A percentile compares a stretch with the other conserved stretches of the same genome.
Evolutionary conservation across 2,888 invertebrate genomes (phyloP).

Genomic region (Panzeria rudis): DNA sequence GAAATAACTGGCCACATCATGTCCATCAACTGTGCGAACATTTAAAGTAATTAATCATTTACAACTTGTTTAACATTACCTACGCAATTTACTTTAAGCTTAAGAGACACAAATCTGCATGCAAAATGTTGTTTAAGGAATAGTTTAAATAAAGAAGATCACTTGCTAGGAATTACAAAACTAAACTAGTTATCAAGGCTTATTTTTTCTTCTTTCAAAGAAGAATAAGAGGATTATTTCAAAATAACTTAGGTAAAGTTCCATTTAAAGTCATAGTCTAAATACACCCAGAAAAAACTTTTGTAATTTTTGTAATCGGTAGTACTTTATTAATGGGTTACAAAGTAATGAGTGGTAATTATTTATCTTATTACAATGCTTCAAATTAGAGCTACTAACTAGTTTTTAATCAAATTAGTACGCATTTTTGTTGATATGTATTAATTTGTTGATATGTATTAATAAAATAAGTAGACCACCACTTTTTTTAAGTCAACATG

Average conservation of each 20-base stretch:
- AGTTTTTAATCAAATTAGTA: too few relatives aligned
- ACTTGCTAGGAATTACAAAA: constrained; percentile 31
- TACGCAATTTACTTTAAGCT: constrained; percentile 61
- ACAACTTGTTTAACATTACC: constrained; percentile 70
- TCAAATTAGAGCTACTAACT: too few relatives aligned
- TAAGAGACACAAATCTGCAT: background rate
- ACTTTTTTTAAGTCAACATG: too few relatives aligned
- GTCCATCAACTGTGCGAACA: constrained; percentile 68
- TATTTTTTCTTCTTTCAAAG: constrained; percentile 1
- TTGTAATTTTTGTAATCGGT: too few relatives aligned
- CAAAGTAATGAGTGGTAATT: too few relatives aligned
- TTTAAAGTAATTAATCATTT: constrained; percentile 70
- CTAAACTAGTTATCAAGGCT: constrained; percentile 12
- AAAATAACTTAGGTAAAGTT: constrained; percentile 61
- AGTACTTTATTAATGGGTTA: too few relatives aligned
- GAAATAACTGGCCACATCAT: constrained; percentile 55
- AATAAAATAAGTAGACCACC: too few relatives aligned
- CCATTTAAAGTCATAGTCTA: constrained; percentile 39
- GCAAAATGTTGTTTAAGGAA: background rate
- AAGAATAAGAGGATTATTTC: constrained; percentile 37
- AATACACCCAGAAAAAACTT: background rate
- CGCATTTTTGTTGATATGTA: too few relatives aligned
- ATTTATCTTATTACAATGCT: too few relatives aligned
- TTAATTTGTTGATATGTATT: too few relatives aligned
- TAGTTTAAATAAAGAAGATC: constrained; percentile 44